A percentile compares a stretch with the other conserved stretches of the same genome.
These are phyloP conservation scores for Aleiodes alternator DNA, from an alignment of 2,888 invertebrate genomes.

Conservation along the genomic window DNA sequence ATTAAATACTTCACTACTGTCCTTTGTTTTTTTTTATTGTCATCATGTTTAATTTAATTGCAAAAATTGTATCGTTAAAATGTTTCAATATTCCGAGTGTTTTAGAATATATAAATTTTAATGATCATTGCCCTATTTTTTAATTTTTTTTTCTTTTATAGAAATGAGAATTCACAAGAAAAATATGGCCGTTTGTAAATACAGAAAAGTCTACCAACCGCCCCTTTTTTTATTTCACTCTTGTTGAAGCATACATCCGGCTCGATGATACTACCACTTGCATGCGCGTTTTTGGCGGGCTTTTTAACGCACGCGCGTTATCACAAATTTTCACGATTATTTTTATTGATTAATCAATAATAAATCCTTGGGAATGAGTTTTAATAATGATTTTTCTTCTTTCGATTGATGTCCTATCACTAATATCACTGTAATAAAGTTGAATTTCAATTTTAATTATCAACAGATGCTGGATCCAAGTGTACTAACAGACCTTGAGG, in stretches of 20 bases:
- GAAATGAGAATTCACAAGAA: too few relatives aligned
- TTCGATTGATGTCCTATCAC: too few relatives aligned
- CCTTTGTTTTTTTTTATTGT: neutral
- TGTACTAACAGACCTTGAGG: constrained; percentile 83
- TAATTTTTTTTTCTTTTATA: too few relatives aligned
- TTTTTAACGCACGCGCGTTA: constrained; percentile 68
- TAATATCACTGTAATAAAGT: neutral
- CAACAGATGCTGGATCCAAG: constrained; percentile 79
- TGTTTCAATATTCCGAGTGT: too few relatives aligned
- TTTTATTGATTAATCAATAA: constrained; percentile 5
- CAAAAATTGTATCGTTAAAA: too few relatives aligned
- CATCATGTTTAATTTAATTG: neutral
- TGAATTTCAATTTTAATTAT: constrained; percentile 34
- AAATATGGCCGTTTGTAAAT: constrained; percentile 12
- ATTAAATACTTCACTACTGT: neutral
- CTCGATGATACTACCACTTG: constrained; percentile 25
- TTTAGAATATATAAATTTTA: too few relatives aligned
- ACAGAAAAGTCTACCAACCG: constrained; percentile 35
- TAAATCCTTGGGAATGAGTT: too few relatives aligned
- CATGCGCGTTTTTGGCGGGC: constrained; percentile 68
- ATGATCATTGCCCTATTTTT: too few relatives aligned
- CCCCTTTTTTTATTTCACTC: constrained; percentile 44
- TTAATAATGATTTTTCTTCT: too few relatives aligned
- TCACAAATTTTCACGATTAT: constrained; percentile 1
- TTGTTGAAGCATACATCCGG: constrained; percentile 49